Percentiles rank a stretch among this genome's conserved stretches.
phyloP scores from a whole-genome alignment of 2,888 invertebrate species.

The Neoitamus cyanurus region DNA sequence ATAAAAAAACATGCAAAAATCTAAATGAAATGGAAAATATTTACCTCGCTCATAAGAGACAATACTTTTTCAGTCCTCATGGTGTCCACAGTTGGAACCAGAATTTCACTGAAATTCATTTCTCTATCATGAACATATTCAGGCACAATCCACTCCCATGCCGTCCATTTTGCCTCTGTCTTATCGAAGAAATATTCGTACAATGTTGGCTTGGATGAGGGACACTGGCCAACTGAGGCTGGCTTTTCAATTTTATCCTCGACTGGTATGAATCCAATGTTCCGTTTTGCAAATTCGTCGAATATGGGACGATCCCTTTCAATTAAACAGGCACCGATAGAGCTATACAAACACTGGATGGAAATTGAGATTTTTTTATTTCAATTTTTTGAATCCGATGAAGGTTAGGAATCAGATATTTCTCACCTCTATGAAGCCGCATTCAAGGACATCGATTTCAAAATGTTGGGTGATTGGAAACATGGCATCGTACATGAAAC shows the following conservation, averaged over 20 bases:
- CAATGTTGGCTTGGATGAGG: slow-evolving; percentile 76
- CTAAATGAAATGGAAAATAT: slow-evolving; percentile 43
- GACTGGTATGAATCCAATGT: slow-evolving; percentile 75
- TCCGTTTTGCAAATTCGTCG: slow-evolving; percentile 81
- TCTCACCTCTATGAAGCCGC: slow-evolving; percentile 75
- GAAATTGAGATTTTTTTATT: neutral
- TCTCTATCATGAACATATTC: slow-evolving; percentile 78
- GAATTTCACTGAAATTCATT: slow-evolving; percentile 81
- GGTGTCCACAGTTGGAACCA: slow-evolving; percentile 92
- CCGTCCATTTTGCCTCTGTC: slow-evolving; percentile 77
- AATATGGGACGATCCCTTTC: slow-evolving; percentile 77
- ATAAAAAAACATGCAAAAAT: neutral
- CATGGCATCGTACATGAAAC: slow-evolving; percentile 82
- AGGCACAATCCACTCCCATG: slow-evolving; percentile 86
- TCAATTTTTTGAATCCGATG: slow-evolving; percentile 6
- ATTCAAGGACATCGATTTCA: slow-evolving; percentile 72
- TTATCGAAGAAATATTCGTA: slow-evolving; percentile 86
- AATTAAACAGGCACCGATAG: slow-evolving; percentile 82
- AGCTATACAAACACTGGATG: slow-evolving; percentile 81
- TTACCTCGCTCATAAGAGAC: slow-evolving; percentile 78
- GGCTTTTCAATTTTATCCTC: slow-evolving; percentile 75
- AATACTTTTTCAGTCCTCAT: slow-evolving; percentile 83
- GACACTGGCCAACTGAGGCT: slow-evolving; percentile 78
- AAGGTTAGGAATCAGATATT: neutral
- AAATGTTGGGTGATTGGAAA: slow-evolving; percentile 67